phyloP scores from a whole-genome alignment of 2,797 vertebrate species.

The Bryconaethiops microstoma region DNA sequence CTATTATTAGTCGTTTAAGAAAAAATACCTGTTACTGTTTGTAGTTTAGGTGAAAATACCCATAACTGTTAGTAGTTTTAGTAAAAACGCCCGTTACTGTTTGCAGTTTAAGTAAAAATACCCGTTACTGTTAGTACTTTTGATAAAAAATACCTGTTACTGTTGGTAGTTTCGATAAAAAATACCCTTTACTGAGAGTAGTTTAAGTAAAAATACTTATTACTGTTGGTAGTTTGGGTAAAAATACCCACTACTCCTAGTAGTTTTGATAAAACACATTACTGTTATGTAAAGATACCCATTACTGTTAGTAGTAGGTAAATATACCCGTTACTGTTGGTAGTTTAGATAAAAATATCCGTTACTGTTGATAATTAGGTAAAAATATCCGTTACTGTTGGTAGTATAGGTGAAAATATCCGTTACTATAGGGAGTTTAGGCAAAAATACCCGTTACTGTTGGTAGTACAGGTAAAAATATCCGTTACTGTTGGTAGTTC shows the following conservation, averaged over 20 bases:
- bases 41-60: no score
- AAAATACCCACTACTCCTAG: not conserved
- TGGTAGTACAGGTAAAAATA: not conserved
- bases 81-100: no score
- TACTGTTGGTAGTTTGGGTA: not conserved
- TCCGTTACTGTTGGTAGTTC: not conserved
- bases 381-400: not conserved
- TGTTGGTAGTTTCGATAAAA: no score
- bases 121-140: no score
- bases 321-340: no score
- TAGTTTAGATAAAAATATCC: no score
- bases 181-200: not conserved
- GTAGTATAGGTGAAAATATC: not conserved
- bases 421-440: not conserved
- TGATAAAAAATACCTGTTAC: no score
- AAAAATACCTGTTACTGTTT: no score
- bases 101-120: no score
- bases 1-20: no score
- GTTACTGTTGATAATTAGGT: not conserved
- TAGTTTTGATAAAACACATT: not conserved
- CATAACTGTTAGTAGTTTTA: no score
- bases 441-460: not conserved
- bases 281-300: not conserved
- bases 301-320: no score
- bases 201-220: not conserved